Percentiles rank a stretch among this genome's conserved stretches.
These are phyloP conservation scores for Notamacropus eugenii DNA, from an alignment of 2,797 vertebrate genomes.

Conservation along the genomic window DNA sequence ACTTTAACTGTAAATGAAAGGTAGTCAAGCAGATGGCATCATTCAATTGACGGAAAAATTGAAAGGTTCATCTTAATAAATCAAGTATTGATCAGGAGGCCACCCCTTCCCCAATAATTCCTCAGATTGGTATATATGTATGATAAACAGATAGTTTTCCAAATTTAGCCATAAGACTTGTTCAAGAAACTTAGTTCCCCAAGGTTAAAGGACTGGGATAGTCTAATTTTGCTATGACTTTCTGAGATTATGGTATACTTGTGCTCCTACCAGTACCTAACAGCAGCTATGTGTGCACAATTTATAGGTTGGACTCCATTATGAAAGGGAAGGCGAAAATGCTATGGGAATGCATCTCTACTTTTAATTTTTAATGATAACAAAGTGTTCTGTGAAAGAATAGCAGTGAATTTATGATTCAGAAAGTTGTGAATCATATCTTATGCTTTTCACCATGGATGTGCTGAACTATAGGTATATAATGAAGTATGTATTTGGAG, in stretches of 20 bases:
- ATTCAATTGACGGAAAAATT: no score
- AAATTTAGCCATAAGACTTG: background rate
- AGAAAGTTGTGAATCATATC: background rate
- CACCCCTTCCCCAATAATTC: no score
- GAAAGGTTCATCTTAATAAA: no score
- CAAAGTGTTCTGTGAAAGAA: background rate
- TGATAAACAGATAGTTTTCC: background rate
- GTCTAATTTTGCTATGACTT: background rate
- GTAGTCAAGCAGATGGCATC: no score
- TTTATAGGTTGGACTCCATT: background rate
- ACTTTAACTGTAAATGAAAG: no score
- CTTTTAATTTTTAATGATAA: background rate
- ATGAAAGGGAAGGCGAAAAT: background rate
- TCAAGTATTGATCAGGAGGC: no score
- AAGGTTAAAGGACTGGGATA: background rate
- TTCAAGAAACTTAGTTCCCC: background rate
- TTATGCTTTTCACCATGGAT: background rate
- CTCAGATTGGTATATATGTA: background rate
- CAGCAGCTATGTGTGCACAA: no score
- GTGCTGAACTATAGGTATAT: no score
- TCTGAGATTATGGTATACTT: no score
- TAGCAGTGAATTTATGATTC: background rate
- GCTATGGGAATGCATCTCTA: background rate
- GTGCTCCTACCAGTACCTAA: no score
- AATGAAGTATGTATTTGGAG: no score